Conservation (phyloP, 2,888 invertebrate species). For the Phlogophora meticulosa region DNA sequence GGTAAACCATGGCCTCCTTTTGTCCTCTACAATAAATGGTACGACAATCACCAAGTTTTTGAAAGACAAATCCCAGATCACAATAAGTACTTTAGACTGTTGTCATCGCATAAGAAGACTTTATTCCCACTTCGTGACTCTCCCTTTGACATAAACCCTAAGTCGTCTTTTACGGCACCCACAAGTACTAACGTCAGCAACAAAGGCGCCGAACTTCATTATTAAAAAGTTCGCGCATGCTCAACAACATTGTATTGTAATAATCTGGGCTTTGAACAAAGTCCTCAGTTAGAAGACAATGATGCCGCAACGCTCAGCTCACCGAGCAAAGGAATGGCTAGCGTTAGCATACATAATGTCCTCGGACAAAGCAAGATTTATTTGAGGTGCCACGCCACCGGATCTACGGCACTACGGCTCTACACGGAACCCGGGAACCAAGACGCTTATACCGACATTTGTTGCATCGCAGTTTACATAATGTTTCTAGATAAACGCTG, state of each 20-base stretch:
- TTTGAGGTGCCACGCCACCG: constrained; percentile 74
- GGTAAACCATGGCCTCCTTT: not conserved
- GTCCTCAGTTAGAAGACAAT: constrained; percentile 56
- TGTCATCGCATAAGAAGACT: constrained; percentile 6
- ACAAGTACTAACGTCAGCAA: constrained; percentile 37
- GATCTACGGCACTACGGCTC: constrained; percentile 66
- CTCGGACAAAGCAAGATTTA: constrained; percentile 86
- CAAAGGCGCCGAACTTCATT: constrained; percentile 36
- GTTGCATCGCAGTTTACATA: constrained; percentile 59
- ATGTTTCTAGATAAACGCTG: constrained; percentile 51
- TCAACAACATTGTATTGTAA: constrained; percentile 46
- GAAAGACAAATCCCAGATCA: not conserved
- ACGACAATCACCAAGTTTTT: not conserved
- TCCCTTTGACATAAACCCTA: constrained; percentile 25
- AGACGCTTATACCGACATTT: constrained; percentile 65
- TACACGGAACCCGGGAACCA: constrained; percentile 62
- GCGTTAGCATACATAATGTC: constrained; percentile 84
- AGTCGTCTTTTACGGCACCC: constrained; percentile 38
- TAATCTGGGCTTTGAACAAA: constrained; percentile 47
- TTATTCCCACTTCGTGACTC: constrained; percentile 21
- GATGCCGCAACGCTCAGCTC: constrained; percentile 61
- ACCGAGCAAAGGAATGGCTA: constrained; percentile 72
- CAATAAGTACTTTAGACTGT: constrained; percentile 4
- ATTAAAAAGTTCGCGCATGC: constrained; percentile 50
- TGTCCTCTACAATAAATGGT: not conserved